Evolutionary conservation across 2,888 invertebrate genomes (phyloP), one percentile per base, ranked within the genome.

Genomic region (Caenorhabditis doughertyi): DNA sequence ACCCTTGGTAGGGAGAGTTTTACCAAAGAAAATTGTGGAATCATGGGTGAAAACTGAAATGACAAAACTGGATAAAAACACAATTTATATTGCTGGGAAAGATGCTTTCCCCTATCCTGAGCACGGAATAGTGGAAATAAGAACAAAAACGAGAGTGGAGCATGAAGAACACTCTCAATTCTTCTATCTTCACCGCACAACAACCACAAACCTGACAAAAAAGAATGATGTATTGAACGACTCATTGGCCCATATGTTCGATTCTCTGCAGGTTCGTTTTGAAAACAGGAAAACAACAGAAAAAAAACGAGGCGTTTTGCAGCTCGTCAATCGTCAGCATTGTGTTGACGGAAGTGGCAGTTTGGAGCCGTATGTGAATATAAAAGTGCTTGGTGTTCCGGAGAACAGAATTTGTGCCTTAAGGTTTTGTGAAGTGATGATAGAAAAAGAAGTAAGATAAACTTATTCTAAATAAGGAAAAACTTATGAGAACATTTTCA

Each of bases 71-170:
- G 79, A 83, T 39, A 70, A 56, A 13, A 42, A 47, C 2, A 83
- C 79, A 25, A 23, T 83, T 16, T 83, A 83, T 51, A 65, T 79
- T 25, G 25, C 39, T 2, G 83, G 83, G 9, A 65, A 67, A 60
- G 47, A 49, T 3, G 47, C 32, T 9, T 53, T 32, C 23, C 58
- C 53, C 3, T 71, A 72, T 13, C 44, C 68, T 5, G 79, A 83
- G n/a, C 64, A 70, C 25, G 83, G 83, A 25, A 76, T 83, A 16
- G 76, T 83, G 1, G 71, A 79, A 67, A 53, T 83, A 0, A 51
- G 47, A 13, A 29, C 56, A 5, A 23, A 25, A n/a, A 47, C 29
- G 0, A 21, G 55, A 21, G n/a, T 23, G 1, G 79, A 79, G 2
- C 42, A 25, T 11, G 56, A 70, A 11, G 74, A 81, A n/a, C 35